These are phyloP conservation scores for Aegotheles bennettii DNA, from an alignment of 2,113 vertebrate genomes.

Conservation along the genomic window DNA sequence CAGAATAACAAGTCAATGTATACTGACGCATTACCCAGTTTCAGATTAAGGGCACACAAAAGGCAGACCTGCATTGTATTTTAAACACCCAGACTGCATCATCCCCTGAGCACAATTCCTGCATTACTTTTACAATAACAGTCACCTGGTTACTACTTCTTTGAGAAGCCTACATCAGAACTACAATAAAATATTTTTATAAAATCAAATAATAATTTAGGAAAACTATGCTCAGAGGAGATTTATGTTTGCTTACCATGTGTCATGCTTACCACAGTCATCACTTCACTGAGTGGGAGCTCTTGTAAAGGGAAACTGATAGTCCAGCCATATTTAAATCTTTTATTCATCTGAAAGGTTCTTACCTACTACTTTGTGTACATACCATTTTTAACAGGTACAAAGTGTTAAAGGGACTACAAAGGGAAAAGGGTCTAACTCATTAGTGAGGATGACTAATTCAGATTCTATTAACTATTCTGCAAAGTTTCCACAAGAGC, in stretches of 20 bases:
- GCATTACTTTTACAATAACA: neutral
- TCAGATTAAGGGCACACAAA: slow-evolving; percentile 39
- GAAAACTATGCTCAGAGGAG: neutral
- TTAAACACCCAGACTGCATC: neutral
- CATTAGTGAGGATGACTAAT: neutral
- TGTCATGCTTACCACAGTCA: neutral
- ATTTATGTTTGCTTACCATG: neutral
- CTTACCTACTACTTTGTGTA: neutral
- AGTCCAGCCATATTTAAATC: neutral
- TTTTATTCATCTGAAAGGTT: neutral
- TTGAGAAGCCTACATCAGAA: neutral
- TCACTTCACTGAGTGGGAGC: neutral
- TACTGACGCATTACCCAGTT: neutral
- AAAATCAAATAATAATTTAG: neutral
- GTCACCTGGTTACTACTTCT: neutral
- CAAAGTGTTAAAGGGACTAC: neutral
- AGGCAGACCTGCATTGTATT: slow-evolving; percentile 30
- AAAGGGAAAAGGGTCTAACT: neutral
- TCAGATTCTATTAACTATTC: slow-evolving; percentile 19
- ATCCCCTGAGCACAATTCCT: neutral
- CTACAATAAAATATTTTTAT: neutral
- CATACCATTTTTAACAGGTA: neutral
- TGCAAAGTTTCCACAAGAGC: neutral
- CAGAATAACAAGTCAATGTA: neutral
- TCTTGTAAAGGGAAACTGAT: neutral